phyloP scores from a whole-genome alignment of 2,888 invertebrate genomes.

The Xestia sexstrigata region DNA sequence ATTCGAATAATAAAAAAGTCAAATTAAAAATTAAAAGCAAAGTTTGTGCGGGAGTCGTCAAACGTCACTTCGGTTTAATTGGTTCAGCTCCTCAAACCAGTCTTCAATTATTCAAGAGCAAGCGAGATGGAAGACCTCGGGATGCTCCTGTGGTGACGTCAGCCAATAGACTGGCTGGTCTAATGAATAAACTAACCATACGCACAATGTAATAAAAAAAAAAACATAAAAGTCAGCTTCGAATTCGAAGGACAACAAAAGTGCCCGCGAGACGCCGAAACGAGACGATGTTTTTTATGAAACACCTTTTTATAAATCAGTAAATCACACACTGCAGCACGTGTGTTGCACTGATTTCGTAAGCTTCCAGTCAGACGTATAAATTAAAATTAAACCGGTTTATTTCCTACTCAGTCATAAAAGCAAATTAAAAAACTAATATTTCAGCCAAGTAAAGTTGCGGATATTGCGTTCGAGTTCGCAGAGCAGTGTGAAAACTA shows the following conservation, averaged over 20 bases:
- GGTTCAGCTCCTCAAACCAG: constrained; percentile 66
- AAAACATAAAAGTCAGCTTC: constrained; percentile 50
- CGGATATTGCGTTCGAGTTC: constrained; percentile 48
- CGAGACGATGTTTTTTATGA: constrained; percentile 64
- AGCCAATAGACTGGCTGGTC: constrained; percentile 75
- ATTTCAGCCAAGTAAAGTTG: constrained; percentile 43
- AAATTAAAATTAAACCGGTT: constrained; percentile 17
- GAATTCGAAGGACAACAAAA: constrained; percentile 46
- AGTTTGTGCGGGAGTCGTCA: constrained; percentile 56
- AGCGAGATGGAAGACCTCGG: constrained; percentile 75
- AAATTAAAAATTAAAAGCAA: constrained; percentile 51
- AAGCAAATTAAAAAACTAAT: constrained; percentile 37
- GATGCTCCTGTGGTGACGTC: constrained; percentile 82
- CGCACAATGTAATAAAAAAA: constrained; percentile 59
- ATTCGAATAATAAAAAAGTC: constrained; percentile 34
- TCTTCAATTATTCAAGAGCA: constrained; percentile 68
- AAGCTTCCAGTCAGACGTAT: constrained; percentile 16
- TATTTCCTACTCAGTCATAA: constrained; percentile 23
- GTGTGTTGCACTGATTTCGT: constrained; percentile 53
- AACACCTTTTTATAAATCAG: constrained; percentile 63
- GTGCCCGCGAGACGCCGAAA: constrained; percentile 41
- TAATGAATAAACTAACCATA: constrained; percentile 78
- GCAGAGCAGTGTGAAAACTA: constrained; percentile 55
- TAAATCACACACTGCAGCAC: constrained; percentile 55
- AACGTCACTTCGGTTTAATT: constrained; percentile 65